Conservation (phyloP, 1,140 invertebrate genomes). For the Pissodes strobi region DNA sequence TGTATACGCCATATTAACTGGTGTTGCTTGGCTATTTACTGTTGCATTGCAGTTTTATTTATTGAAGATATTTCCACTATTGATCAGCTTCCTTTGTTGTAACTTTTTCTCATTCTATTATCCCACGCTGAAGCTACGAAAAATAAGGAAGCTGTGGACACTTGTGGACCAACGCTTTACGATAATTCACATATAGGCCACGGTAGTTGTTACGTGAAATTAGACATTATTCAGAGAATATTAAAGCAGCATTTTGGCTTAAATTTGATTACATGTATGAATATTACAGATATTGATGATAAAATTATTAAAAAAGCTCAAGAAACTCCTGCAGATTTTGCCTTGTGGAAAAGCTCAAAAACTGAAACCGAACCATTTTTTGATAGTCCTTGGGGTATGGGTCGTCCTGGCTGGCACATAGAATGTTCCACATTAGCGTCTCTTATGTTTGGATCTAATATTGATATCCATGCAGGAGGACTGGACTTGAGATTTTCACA, state of each 20-base stretch:
- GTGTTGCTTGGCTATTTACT: too few species aligned
- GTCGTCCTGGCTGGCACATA: conserved; percentile 93
- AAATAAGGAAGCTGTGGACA: conserved; percentile 68
- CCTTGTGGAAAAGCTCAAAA: conserved; percentile 75
- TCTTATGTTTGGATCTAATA: conserved; percentile 59
- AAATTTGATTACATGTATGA: conserved; percentile 81
- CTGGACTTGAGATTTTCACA: conserved; percentile 92
- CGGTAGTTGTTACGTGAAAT: conserved; percentile 83
- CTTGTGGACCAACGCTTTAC: conserved; percentile 94
- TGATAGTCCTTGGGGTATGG: conserved; percentile 78
- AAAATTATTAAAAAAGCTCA: conserved; percentile 84
- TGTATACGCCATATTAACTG: too few species aligned
- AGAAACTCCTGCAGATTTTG: conserved; percentile 86
- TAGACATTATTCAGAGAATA: conserved; percentile 86
- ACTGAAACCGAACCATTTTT: conserved; percentile 74
- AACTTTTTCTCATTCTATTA: too few species aligned
- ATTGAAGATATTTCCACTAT: too few species aligned
- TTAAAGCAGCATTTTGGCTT: conserved; percentile 76
- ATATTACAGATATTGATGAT: conserved; percentile 94
- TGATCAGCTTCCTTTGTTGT: too few species aligned
- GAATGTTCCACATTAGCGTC: conserved; percentile 92
- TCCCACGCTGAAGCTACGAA: too few species aligned
- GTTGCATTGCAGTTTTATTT: too few species aligned
- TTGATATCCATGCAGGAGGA: conserved; percentile 92
- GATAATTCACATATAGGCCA: conserved; percentile 90